Evolutionary conservation across 2,797 vertebrate genomes (phyloP).

Genomic region (Brachyrhaphis roseni): DNA sequence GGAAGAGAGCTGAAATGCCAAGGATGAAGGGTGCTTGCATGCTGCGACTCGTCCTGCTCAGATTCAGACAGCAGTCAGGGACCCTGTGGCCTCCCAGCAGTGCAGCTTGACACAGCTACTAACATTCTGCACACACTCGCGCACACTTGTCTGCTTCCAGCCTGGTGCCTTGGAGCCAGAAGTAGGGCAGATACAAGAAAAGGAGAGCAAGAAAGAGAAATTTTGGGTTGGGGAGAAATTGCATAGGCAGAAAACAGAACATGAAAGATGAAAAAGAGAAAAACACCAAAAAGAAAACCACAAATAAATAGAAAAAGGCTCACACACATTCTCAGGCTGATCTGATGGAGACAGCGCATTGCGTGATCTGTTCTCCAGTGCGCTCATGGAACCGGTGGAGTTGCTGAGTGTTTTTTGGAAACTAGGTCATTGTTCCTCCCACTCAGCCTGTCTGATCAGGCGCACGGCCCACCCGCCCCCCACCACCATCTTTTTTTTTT

Average conservation of each 20-base stretch:
- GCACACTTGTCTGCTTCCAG: slow-evolving; percentile 21
- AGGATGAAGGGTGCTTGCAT: slow-evolving; percentile 31
- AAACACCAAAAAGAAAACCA: slow-evolving; percentile 29
- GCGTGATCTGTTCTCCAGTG: slow-evolving; percentile 62
- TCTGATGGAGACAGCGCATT: slow-evolving; percentile 60
- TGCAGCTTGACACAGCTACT: slow-evolving; percentile 67
- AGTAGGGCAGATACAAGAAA: slow-evolving; percentile 60
- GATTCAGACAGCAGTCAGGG: slow-evolving; percentile 67
- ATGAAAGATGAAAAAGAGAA: slow-evolving; percentile 34
- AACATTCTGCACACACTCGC: slow-evolving; percentile 11
- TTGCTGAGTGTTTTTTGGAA: slow-evolving; percentile 73
- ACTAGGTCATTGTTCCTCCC: slow-evolving; percentile 81
- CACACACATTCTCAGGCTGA: slow-evolving; percentile 30
- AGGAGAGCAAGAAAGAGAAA: slow-evolving; percentile 21
- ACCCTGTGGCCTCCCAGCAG: slow-evolving; percentile 68
- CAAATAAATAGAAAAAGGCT: slow-evolving; percentile 41
- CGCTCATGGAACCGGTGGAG: slow-evolving; percentile 60
- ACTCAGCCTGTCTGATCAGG: slow-evolving; percentile 75
- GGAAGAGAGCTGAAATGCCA: slow-evolving; percentile 9
- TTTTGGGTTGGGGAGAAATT: slow-evolving; percentile 12
- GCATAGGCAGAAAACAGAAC: slow-evolving; percentile 30
- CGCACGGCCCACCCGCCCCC: slow-evolving; percentile 45
- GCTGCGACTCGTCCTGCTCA: slow-evolving; percentile 64
- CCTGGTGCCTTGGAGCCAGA: slow-evolving; percentile 34
- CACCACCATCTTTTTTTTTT: not conserved